Base-by-base conservation (phyloP, 2,797 vertebrate species). In the Pyrocephalus nanus region DNA sequence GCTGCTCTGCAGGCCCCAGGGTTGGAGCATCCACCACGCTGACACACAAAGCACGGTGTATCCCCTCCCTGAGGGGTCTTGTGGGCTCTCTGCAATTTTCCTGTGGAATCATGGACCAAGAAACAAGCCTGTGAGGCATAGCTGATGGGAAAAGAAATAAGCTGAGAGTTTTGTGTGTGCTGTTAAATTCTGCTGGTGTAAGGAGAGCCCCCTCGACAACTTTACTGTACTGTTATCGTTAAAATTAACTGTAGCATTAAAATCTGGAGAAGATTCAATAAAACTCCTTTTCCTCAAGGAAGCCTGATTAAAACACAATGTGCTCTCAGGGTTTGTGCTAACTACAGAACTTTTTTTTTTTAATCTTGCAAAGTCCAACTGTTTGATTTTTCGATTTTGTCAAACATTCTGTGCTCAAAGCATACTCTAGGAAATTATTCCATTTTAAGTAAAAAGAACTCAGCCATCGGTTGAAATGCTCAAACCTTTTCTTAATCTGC, bases 221-320 rank as follows among this genome's bases (percentile, higher is more conserved):
- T 84, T 90, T 76, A 90, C 73, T 77, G 62, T 66, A 69, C 25
- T 53, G 54, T 62, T 93, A 92, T 50, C 1, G 0, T 88, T 94
- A 90, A 95, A 93, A 92, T 92, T 93, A 96, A 95, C 69, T 53
- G 26, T 26, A 40, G 55, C 38, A 88, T 81, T 91, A 93, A 94
- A 93, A 51, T 58, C 78, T 64, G 73, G 86, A 92, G 58, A 90
- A 86, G 38, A 76, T 29, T 86, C 76, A 92, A 40, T 88, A 94
- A 90, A 94, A 86, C 7, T 71, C 62, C 40, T 75, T 45, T 55
- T 84, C 70, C 34, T 94, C 6, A 1, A 78, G 54, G 58, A 92
- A 81, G 17, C 16, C 21, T 66, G 62, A 73, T 45, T 92, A 69
- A 84, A 91, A 75, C 3, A 6, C 40, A 38, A 16, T 45, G 32